Evolutionary conservation across 2,888 invertebrate species (phyloP).

Genomic region (Drosophila dives): DNA sequence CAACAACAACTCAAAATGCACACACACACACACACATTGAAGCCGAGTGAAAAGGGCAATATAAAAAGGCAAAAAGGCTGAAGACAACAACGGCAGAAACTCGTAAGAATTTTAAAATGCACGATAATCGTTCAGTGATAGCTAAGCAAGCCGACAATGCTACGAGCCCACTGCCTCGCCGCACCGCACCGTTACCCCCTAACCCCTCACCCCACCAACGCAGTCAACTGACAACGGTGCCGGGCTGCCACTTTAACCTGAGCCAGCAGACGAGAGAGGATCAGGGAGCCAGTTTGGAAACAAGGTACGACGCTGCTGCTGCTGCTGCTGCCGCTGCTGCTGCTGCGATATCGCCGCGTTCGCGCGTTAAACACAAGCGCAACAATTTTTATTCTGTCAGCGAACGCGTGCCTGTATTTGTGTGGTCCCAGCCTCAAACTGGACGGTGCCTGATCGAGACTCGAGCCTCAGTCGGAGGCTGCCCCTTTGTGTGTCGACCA

Average conservation of each 20-base stretch:
- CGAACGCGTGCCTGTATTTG: conserved; percentile 86
- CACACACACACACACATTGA: conserved; percentile 21
- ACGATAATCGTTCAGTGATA: conserved; percentile 84
- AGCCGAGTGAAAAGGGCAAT: conserved; percentile 73
- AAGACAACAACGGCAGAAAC: conserved; percentile 70
- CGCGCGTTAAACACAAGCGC: conserved; percentile 85
- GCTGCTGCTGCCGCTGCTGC: conserved; percentile 39
- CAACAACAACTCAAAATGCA: conserved; percentile 27
- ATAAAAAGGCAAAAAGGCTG: conserved; percentile 66
- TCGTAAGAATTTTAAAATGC: conserved; percentile 84
- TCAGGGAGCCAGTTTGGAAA: conserved; percentile 77
- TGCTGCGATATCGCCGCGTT: conserved; percentile 83
- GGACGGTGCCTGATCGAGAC: conserved; percentile 53
- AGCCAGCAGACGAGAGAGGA: conserved; percentile 34
- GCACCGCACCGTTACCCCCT: conserved; percentile 2
- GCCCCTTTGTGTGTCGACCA: conserved; percentile 33
- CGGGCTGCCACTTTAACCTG: conserved; percentile 73
- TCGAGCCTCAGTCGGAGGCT: conserved; percentile 22
- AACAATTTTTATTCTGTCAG: conserved; percentile 85
- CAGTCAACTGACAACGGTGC: conserved; percentile 69
- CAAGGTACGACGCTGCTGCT: conserved; percentile 59
- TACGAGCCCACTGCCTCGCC: conserved; percentile 24
- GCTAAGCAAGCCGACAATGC: conserved; percentile 79
- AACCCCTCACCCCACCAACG: conserved; percentile 26
- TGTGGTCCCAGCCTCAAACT: conserved; percentile 84